Conservation (phyloP, 1,140 invertebrate species). For the Zaprionus ghesquierei region DNA sequence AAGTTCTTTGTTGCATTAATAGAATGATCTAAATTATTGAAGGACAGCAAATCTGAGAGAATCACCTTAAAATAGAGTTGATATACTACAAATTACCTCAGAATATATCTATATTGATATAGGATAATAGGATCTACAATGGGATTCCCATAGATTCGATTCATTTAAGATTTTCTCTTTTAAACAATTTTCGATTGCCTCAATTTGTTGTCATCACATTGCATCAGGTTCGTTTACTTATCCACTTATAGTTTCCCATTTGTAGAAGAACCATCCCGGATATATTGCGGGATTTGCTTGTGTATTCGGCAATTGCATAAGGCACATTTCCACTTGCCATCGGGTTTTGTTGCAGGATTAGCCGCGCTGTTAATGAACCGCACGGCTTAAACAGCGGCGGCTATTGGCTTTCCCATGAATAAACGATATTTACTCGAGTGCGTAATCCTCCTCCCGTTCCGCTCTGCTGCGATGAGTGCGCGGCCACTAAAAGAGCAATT, state of each 20-base stretch:
- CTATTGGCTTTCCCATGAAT: slow-evolving; percentile 75
- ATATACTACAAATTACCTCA: not conserved
- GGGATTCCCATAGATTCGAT: not conserved
- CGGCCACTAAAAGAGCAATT: slow-evolving; percentile 74
- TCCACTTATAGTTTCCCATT: not conserved
- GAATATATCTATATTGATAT: not conserved
- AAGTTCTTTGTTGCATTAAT: too few relatives aligned
- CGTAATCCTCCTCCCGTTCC: slow-evolving; percentile 57
- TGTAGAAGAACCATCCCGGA: not conserved
- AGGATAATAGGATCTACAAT: not conserved
- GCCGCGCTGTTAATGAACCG: slow-evolving; percentile 65
- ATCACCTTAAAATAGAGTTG: not conserved
- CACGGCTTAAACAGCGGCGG: slow-evolving; percentile 39
- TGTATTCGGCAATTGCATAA: not conserved
- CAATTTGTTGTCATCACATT: not conserved
- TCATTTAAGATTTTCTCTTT: not conserved
- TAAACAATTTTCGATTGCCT: not conserved
- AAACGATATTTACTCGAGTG: slow-evolving; percentile 65
- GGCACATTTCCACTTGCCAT: slow-evolving; percentile 44
- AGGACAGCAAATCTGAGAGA: too few relatives aligned
- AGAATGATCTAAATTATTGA: too few relatives aligned
- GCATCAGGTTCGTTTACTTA: slow-evolving; percentile 1
- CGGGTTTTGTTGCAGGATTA: slow-evolving; percentile 63
- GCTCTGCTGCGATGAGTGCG: slow-evolving; percentile 35
- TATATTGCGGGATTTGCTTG: not conserved